Percentiles rank a stretch among this genome's conserved stretches.
Evolutionary conservation across 2,113 vertebrate genomes (phyloP).

Genomic region (Lota lota): DNA sequence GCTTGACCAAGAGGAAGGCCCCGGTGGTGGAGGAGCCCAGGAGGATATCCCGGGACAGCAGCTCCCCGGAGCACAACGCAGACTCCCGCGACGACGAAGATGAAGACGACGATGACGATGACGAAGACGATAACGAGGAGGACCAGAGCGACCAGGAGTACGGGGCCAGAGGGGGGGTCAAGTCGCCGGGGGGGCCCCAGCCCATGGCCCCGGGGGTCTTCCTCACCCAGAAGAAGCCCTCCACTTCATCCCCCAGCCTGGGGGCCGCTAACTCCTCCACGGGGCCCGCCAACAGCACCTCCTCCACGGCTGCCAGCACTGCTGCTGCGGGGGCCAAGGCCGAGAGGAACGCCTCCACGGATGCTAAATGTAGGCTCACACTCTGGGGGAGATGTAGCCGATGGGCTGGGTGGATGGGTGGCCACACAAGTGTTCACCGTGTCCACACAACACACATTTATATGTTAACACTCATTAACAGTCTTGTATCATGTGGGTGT

Average conservation of each 20-base stretch:
- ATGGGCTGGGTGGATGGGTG: too few relatives aligned
- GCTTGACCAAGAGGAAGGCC: slow-evolving; percentile 88
- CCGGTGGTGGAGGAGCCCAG: slow-evolving; percentile 69
- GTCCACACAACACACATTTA: too few relatives aligned
- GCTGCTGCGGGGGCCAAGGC: slow-evolving; percentile 73
- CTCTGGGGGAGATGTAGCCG: too few relatives aligned
- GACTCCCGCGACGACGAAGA: slow-evolving; percentile 87
- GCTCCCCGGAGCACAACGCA: slow-evolving; percentile 84
- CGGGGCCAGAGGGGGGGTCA: slow-evolving; percentile 75
- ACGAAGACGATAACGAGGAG: too few relatives aligned
- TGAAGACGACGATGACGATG: too few relatives aligned
- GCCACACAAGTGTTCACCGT: too few relatives aligned
- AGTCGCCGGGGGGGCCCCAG: slow-evolving; percentile 79
- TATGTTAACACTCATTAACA: too few relatives aligned
- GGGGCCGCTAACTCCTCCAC: slow-evolving; percentile 65
- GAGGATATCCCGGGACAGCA: slow-evolving; percentile 84
- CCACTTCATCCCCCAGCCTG: slow-evolving; percentile 89
- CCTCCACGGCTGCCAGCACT: slow-evolving; percentile 70
- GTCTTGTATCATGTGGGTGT: too few relatives aligned
- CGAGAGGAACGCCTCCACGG: slow-evolving; percentile 66
- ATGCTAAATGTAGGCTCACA: slow-evolving; percentile 70
- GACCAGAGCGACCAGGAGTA: slow-evolving; percentile 84
- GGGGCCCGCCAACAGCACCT: slow-evolving; percentile 85
- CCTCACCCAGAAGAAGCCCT: slow-evolving; percentile 88
- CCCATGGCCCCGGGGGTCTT: slow-evolving; percentile 96